phyloP scores from a whole-genome alignment of 2,797 vertebrate genomes.

The Melanotaenia trifasciata region DNA sequence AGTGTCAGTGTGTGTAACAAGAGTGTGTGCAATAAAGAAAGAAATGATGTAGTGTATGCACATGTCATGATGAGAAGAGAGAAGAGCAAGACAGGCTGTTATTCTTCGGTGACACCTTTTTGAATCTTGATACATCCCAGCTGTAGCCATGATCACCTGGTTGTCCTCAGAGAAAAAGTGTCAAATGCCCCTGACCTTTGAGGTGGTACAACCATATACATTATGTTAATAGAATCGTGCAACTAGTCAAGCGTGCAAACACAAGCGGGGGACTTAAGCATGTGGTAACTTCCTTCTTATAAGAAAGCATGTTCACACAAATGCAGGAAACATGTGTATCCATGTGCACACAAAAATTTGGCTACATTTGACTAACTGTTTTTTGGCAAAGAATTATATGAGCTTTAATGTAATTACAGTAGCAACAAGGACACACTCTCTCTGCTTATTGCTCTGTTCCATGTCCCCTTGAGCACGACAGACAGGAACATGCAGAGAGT shows the following conservation, averaged over 20 bases:
- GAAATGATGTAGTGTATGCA: not conserved
- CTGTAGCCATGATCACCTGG: conserved; percentile 69
- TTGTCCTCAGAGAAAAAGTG: conserved; percentile 50
- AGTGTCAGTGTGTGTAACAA: not conserved
- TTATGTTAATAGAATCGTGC: conserved; percentile 6
- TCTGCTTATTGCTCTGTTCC: conserved; percentile 73
- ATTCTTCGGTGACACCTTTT: conserved; percentile 54
- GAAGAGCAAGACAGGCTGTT: conserved; percentile 28
- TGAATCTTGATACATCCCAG: conserved; percentile 50
- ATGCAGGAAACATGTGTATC: not conserved
- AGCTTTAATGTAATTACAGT: conserved; percentile 83
- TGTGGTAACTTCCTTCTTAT: conserved; percentile 12
- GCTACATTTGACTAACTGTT: conserved; percentile 30
- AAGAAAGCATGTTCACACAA: conserved; percentile 4
- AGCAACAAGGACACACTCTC: conserved; percentile 77
- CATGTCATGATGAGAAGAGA: conserved; percentile 4
- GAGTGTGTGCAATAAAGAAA: not conserved
- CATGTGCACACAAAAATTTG: conserved; percentile 33
- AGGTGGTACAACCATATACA: conserved; percentile 35
- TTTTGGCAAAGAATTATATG: conserved; percentile 72
- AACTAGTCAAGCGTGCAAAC: conserved; percentile 6
- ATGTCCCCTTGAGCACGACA: conserved; percentile 67
- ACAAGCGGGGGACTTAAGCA: conserved; percentile 15
- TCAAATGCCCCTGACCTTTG: conserved; percentile 49
- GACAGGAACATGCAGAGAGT: conserved; percentile 67